Evolutionary conservation across 2,113 vertebrate species (phyloP), one percentile per base, ranked within the genome.

Genomic region (Tupaia tana): DNA sequence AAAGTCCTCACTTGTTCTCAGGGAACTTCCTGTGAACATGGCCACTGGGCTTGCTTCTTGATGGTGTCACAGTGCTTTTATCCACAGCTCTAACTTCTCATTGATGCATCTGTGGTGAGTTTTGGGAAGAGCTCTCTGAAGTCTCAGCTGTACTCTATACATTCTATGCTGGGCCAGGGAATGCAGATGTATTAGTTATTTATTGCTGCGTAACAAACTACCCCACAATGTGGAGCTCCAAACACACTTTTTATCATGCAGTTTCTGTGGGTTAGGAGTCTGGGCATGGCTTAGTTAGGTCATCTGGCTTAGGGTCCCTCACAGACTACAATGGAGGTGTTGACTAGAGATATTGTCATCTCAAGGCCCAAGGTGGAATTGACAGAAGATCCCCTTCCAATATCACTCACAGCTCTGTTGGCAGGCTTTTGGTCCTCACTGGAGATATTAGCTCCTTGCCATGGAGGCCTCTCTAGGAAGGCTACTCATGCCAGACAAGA

Each of bases 381-480:
- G 1, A 6, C 0, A 43, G 43, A 56, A 31, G 75, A 13, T 25
- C 52, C 1, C 20, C 27, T 59, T 71, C 56, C 61, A 11, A 12
- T 12, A 27, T 7, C 16, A 16, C 31, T 78, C 16, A 11, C 0
- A 4, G n/a, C 54, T 27, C 18, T 79, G 9, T 31, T 54, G 77
- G 52, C 27, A 11, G 54, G 18, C 24, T 43, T 71, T 9, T 3
- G 54, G 43, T 31, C 43, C 58, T 84, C 56, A 13, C 7, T 67
- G 31, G 70, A 77, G 10, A 71, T 27, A 25, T 52, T 10, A 0
- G 7, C 24, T 22, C 9, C 79, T 27, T 70, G 52, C 18, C 25
- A 3, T 0, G 0, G 9, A 31, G 71, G 63, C 27, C 7, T 43
- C 9, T 70, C 27, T 1, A 0, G 18, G n/a, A 82, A 1, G 56